phyloP scores from a whole-genome alignment of 2,113 vertebrate species.

The Laticauda colubrina region DNA sequence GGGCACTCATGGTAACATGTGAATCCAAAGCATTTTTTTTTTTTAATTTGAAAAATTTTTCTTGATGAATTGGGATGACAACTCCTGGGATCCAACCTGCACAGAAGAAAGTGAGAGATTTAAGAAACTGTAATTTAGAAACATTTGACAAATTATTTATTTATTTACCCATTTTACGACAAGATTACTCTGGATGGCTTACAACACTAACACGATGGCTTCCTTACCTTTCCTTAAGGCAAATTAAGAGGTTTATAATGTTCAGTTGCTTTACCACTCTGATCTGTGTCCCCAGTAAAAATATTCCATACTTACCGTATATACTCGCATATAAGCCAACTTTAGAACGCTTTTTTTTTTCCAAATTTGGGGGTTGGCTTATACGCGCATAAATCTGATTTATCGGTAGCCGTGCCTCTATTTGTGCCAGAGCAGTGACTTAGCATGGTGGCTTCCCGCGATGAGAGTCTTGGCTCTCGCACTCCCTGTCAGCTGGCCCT shows the following conservation, averaged over 20 bases:
- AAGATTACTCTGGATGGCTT: not conserved
- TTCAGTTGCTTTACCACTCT: not conserved
- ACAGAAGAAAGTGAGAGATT: not conserved
- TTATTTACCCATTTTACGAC: not conserved
- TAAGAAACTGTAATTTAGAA: not conserved
- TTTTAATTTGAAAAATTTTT: not conserved
- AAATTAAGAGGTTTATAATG: not conserved
- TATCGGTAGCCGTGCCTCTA: too few species aligned
- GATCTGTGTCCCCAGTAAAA: not conserved
- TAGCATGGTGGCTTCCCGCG: too few species aligned
- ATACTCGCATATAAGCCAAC: too few species aligned
- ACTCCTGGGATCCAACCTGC: not conserved
- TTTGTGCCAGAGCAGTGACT: too few species aligned
- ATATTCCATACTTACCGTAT: not conserved
- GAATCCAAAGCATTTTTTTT: not conserved
- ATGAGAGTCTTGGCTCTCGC: too few species aligned
- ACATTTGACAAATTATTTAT: not conserved
- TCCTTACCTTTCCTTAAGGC: not conserved
- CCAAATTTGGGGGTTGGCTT: too few species aligned
- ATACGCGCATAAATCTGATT: too few species aligned
- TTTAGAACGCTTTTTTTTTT: too few species aligned
- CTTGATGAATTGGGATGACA: not conserved
- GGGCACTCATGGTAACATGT: not conserved
- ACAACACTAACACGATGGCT: not conserved
- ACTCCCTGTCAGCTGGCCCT: too few species aligned